Base-by-base conservation (phyloP, 2,888 invertebrate genomes). In the Orthosia gracilis region DNA sequence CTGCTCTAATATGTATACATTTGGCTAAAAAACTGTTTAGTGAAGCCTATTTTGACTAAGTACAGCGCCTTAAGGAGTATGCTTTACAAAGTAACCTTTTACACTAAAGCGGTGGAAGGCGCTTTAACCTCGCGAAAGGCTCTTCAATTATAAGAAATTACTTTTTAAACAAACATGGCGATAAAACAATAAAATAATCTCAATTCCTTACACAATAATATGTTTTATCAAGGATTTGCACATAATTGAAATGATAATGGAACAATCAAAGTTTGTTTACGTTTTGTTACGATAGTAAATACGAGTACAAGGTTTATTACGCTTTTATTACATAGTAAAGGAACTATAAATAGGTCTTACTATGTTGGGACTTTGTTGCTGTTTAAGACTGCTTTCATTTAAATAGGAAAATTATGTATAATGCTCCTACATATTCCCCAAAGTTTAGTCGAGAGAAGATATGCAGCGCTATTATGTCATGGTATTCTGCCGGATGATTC, bases 221-320 rank as follows among this genome's bases (percentile, higher is more conserved):
- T 49, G 9, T 23, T 0, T 4, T 55, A 73, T 59, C 55, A 69
- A 67, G 31, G 66, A 59, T 78, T 17, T 17, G 23, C 21, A 50
- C 5, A 15, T 66, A 47, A 52, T 69, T 58, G 26, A 70, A 70
- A 76, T 73, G 68, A 82, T 72, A 72, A 69, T 66, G 52, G 13
- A 50, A 73, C 73, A 73, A 80, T 62, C 18, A 50, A 40, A 67
- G 59, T 61, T 78, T 76, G 70, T 82, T 78, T 69, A 55, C 61
- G 17, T 63, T 66, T 21, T 7, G 13, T 26, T 58, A 57, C 21
- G 15, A 18, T 45, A 52, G 54, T 59, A 50, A 52, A 13, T 58
- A 64, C 68, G 61, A 65, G 58, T 58, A 64, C 68, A 65, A 65
- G 63, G 58, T 64, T 77, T 63, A 52, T 26, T 18, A 15, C 17